These are phyloP conservation scores for Cephus runcator DNA, from an alignment of 2,888 invertebrate genomes.

Conservation along the genomic window DNA sequence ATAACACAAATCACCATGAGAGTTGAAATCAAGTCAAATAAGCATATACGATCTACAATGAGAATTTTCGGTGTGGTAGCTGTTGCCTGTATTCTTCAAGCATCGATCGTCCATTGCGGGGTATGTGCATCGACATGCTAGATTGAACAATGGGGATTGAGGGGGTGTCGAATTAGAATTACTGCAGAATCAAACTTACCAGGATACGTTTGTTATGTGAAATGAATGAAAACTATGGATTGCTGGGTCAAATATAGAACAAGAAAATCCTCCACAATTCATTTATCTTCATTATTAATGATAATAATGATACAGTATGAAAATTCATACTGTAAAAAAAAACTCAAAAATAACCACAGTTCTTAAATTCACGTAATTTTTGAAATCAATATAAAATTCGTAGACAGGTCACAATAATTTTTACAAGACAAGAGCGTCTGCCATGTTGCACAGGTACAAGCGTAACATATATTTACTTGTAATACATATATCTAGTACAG, in stretches of 20 bases:
- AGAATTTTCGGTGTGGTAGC: conserved; percentile 30
- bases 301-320: not conserved
- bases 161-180: not conserved
- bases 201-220: too few relatives aligned
- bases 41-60: conserved; percentile 27
- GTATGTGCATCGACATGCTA: conserved; percentile 27
- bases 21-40: not conserved
- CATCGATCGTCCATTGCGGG: conserved; percentile 40
- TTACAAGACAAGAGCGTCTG: not conserved
- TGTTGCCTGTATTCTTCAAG: conserved; percentile 33
- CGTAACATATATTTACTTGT: not conserved
- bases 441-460: not conserved
- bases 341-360: not conserved
- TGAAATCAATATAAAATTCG: not conserved
- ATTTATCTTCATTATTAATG: not conserved
- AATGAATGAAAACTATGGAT: too few relatives aligned
- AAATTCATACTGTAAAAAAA: too few relatives aligned
- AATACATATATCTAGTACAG: not conserved
- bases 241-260: too few relatives aligned
- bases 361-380: not conserved
- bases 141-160: not conserved
- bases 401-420: not conserved
- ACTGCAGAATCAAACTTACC: not conserved
- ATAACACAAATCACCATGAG: not conserved
- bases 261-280: not conserved